Conservation (phyloP, 2,113 vertebrate species). For the Ariopsis seemanni region DNA sequence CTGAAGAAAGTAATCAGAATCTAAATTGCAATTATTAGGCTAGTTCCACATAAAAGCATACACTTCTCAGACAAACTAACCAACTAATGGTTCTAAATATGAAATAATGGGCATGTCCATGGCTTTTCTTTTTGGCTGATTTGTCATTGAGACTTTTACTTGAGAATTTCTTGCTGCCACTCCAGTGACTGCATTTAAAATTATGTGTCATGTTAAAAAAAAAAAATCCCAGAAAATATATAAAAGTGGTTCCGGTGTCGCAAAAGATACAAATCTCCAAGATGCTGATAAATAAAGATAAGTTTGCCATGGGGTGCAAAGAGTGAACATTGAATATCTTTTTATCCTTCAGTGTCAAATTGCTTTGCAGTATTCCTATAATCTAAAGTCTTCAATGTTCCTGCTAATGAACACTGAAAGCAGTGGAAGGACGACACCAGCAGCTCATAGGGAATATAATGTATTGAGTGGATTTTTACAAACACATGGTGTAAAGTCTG, state of each 20-base stretch:
- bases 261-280: background rate
- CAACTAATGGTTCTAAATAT: background rate
- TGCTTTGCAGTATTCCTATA: background rate
- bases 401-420: background rate
- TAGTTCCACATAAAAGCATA: conserved; percentile 48
- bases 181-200: background rate
- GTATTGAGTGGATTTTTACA: background rate
- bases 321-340: background rate
- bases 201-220: background rate
- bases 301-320: background rate
- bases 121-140: background rate
- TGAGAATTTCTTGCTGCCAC: background rate
- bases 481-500: background rate
- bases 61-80: conserved; percentile 2
- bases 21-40: conserved; percentile 56
- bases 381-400: background rate
- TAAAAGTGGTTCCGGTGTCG: background rate
- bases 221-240: background rate
- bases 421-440: background rate
- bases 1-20: conserved; percentile 52
- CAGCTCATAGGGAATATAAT: background rate
- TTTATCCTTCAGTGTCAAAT: background rate
- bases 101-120: conserved; percentile 15
- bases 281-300: background rate
- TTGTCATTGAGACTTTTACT: background rate